Conservation (phyloP, 2,888 invertebrate species). For the Camponotus fellah region DNA sequence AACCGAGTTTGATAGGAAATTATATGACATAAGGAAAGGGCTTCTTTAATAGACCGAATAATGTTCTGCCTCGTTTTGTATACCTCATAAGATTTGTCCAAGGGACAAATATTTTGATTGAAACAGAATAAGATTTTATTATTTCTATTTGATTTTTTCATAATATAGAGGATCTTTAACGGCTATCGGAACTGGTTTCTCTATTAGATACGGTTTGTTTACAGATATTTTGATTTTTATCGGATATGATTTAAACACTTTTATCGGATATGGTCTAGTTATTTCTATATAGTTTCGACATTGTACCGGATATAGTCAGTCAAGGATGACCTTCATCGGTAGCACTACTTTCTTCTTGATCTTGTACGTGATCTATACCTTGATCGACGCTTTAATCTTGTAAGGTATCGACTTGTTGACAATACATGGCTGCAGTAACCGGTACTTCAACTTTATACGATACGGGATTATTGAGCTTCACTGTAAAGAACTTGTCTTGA, state of each 20-base stretch:
- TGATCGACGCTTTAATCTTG: constrained; percentile 90
- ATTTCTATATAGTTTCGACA: constrained; percentile 89
- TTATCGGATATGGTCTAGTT: constrained; percentile 89
- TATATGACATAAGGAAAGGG: constrained; percentile 88
- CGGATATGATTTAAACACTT: constrained; percentile 87
- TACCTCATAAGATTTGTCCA: constrained; percentile 90
- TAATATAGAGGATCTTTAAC: constrained; percentile 90
- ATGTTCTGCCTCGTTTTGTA: constrained; percentile 84
- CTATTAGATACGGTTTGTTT: constrained; percentile 88
- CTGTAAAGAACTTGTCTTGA: constrained; percentile 80
- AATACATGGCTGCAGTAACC: constrained; percentile 81
- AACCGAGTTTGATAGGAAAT: constrained; percentile 79
- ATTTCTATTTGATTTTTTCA: constrained; percentile 88
- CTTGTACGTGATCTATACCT: constrained; percentile 91
- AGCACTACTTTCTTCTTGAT: constrained; percentile 91
- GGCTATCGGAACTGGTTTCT: constrained; percentile 90
- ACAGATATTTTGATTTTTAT: constrained; percentile 84
- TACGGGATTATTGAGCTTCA: constrained; percentile 76
- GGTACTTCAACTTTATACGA: constrained; percentile 82
- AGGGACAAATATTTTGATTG: constrained; percentile 89
- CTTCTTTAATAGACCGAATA: constrained; percentile 89
- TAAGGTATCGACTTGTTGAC: constrained; percentile 87
- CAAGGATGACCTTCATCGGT: constrained; percentile 90
- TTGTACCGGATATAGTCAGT: constrained; percentile 81
- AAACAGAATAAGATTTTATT: constrained; percentile 89